Evolutionary conservation across 2,113 vertebrate species (phyloP).

Genomic region (Phainopepla nitens): DNA sequence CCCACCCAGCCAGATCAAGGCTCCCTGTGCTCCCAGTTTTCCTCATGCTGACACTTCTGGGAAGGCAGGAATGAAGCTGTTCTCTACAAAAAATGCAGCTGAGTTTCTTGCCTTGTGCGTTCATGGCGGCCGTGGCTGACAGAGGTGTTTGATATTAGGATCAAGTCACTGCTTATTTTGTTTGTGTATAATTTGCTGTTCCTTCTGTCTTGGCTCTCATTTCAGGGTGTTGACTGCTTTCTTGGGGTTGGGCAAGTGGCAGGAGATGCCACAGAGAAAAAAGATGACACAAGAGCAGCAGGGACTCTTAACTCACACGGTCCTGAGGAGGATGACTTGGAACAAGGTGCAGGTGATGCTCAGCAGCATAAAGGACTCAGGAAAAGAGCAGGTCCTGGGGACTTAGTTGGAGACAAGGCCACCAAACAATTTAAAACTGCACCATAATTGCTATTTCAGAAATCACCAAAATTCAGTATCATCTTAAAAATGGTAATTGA

Average conservation of each 20-base stretch:
- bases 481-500: neutral
- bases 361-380: neutral
- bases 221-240: conserved; percentile 44
- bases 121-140: neutral
- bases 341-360: neutral
- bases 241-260: neutral
- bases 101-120: neutral
- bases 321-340: neutral
- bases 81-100: neutral
- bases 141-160: neutral
- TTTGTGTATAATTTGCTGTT: neutral
- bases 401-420: neutral
- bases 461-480: neutral
- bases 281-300: neutral
- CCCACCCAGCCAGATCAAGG: conserved; percentile 50
- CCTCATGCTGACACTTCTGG: neutral
- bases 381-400: neutral
- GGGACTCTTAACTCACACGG: neutral
- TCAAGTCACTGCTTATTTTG: neutral
- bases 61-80: neutral
- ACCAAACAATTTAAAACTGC: neutral
- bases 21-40: neutral
- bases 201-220: conserved; percentile 10
- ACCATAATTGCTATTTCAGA: neutral
- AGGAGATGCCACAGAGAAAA: neutral